A percentile compares a stretch with the other conserved stretches of the same genome.
Evolutionary conservation across 2,888 invertebrate species (phyloP).

Genomic region (Chalcis sispes): DNA sequence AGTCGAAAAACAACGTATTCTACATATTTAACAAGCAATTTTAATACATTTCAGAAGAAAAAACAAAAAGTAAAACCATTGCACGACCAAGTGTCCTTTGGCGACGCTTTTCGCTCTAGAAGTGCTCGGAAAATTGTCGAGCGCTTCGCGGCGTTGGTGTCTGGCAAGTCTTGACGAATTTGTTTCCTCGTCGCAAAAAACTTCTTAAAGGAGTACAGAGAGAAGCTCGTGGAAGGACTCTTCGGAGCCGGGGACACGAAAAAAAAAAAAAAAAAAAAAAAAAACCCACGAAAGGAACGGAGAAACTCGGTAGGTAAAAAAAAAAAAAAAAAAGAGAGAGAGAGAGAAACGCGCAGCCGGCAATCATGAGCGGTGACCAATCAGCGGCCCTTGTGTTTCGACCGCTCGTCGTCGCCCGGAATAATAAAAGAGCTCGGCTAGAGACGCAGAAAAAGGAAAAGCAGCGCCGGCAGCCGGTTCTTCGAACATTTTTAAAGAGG

Average conservation of each 20-base stretch:
- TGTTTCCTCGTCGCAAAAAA: slow-evolving; percentile 16
- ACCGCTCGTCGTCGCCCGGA: slow-evolving; percentile 59
- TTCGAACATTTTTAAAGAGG: slow-evolving; percentile 63
- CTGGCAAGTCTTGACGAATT: slow-evolving; percentile 20
- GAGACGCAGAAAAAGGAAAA: slow-evolving; percentile 59
- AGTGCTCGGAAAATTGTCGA: no score
- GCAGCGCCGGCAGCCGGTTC: slow-evolving; percentile 31
- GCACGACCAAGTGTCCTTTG: neutral
- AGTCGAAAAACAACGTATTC: no score
- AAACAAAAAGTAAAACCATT: no score
- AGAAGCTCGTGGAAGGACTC: neutral
- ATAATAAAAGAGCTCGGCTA: slow-evolving; percentile 60
- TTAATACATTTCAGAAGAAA: no score
- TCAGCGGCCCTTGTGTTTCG: slow-evolving; percentile 66
- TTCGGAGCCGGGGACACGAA: neutral
- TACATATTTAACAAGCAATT: no score
- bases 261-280: slow-evolving; percentile 14
- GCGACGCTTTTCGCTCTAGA: no score
- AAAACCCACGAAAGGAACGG: neutral
- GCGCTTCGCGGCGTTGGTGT: no score
- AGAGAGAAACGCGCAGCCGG: slow-evolving; percentile 15
- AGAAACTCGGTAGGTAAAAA: neutral
- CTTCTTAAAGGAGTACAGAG: slow-evolving; percentile 28
- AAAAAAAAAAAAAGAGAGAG: neutral
- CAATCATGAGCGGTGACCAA: slow-evolving; percentile 63